phyloP scores from a whole-genome alignment of 2,888 invertebrate species.

The Hirtodrosophila trivittata region DNA sequence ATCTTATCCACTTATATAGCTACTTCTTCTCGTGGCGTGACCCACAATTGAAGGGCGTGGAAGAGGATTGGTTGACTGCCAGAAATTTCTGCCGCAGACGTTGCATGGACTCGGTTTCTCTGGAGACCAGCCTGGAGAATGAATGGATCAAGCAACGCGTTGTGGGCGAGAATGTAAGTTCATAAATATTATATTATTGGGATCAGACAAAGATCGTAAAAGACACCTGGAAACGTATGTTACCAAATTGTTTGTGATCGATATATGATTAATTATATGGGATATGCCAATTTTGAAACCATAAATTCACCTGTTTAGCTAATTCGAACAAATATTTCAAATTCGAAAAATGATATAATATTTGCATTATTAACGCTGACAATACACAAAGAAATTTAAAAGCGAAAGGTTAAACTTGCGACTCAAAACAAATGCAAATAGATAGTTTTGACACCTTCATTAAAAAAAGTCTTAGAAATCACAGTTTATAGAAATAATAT shows the following conservation, averaged over 20 bases:
- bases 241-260: too few relatives aligned
- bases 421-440: constrained; percentile 12
- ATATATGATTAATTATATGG: not conserved
- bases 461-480: too few relatives aligned
- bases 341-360: constrained; percentile 2
- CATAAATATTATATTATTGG: not conserved
- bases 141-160: constrained; percentile 93
- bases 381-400: constrained; percentile 14
- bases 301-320: constrained; percentile 22
- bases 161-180: constrained; percentile 89
- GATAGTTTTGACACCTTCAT: constrained; percentile 31
- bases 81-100: constrained; percentile 94
- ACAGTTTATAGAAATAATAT: constrained; percentile 8
- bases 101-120: constrained; percentile 94
- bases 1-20: constrained; percentile 84
- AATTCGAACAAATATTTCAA: constrained; percentile 4
- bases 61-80: constrained; percentile 93
- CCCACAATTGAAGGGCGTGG: constrained; percentile 88
- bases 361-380: constrained; percentile 17
- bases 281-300: constrained; percentile 34
- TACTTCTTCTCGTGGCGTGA: constrained; percentile 96
- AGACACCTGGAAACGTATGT: too few relatives aligned
- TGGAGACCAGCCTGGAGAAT: constrained; percentile 94
- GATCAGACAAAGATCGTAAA: too few relatives aligned
- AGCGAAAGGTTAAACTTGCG: constrained; percentile 12